Base-by-base conservation (phyloP, 2,113 vertebrate genomes). In the Otocyon megalotis region DNA sequence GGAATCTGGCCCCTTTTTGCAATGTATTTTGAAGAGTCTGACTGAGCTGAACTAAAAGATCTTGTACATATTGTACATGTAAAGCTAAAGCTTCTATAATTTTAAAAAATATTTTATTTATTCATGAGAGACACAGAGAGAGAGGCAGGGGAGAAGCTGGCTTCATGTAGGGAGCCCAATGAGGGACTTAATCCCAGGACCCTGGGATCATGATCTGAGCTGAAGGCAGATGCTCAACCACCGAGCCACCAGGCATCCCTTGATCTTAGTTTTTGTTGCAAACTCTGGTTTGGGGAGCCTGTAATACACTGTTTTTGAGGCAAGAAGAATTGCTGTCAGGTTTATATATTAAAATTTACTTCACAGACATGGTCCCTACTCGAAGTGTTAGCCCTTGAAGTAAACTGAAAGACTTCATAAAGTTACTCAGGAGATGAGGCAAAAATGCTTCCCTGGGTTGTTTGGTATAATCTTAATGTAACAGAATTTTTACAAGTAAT, bases 301-400 rank as follows among this genome's bases (percentile, higher is more conserved):
- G 6, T 35, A 12, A 22, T 48, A 1, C 80, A 24, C 28, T 58
- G 22, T 79, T 53, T 95, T 60, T 87, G n/a, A 86, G 74, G 37
- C 11, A 88, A 63, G 60, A 79, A 94, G 32, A 89, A 71, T 43
- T 74, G 30, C 80, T 86, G 32, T 60, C 32, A 60, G 60, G 12
- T 67, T 96, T 94, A 54, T 72, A 32, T 92, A 50, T 74, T 88
- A 76, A 77, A 79, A 72, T 58, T 83, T 91, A 56, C n/a, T 60
- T 84, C 63, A 65, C 50, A 67, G 71, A 84, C 37, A 79, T 85
- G 62, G 87, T 65, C 35, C 17, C 43, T 80, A 37, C 37, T 17
- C 80, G 14, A 56, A 95, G 37, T 88, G 14, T 69, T 89, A 72
- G 50, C 53, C 71, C 48, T 85, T 58, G 20, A 92, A 94, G 53